phyloP scores from a whole-genome alignment of 2,113 vertebrate species.

The Sinocyclocheilus maitianheensis region DNA sequence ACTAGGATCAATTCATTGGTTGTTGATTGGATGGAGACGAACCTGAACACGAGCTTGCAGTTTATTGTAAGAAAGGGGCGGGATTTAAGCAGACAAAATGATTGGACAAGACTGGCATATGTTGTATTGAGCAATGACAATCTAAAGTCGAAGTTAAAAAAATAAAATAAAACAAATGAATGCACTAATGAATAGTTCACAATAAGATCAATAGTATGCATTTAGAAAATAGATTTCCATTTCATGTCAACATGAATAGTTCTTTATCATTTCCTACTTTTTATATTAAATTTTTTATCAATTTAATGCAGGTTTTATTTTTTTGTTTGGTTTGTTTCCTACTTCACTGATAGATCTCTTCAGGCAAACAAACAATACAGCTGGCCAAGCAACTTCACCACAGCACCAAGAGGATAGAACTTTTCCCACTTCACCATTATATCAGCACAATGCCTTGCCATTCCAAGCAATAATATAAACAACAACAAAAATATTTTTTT shows the following conservation, averaged over 20 bases:
- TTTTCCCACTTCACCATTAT: slow-evolving; percentile 19
- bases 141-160: neutral
- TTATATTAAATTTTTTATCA: slow-evolving; percentile 23
- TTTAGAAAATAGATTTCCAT: neutral
- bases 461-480: slow-evolving; percentile 41
- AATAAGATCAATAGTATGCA: neutral
- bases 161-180: neutral
- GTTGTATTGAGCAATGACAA: neutral
- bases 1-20: neutral
- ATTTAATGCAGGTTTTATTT: slow-evolving; percentile 9
- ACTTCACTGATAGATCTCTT: slow-evolving; percentile 13
- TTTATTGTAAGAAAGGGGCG: no score
- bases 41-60: no score
- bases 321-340: slow-evolving; percentile 8
- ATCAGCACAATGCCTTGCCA: slow-evolving; percentile 27
- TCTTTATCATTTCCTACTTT: slow-evolving; percentile 1
- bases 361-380: slow-evolving; percentile 2
- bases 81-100: neutral
- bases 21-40: no score
- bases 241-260: neutral
- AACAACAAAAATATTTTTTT: slow-evolving; percentile 19
- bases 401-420: slow-evolving; percentile 21
- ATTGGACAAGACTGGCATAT: neutral
- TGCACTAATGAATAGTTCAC: neutral
- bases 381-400: slow-evolving; percentile 25